Evolutionary conservation across 2,888 invertebrate genomes (phyloP).

Genomic region (Malthinus flaveolus): DNA sequence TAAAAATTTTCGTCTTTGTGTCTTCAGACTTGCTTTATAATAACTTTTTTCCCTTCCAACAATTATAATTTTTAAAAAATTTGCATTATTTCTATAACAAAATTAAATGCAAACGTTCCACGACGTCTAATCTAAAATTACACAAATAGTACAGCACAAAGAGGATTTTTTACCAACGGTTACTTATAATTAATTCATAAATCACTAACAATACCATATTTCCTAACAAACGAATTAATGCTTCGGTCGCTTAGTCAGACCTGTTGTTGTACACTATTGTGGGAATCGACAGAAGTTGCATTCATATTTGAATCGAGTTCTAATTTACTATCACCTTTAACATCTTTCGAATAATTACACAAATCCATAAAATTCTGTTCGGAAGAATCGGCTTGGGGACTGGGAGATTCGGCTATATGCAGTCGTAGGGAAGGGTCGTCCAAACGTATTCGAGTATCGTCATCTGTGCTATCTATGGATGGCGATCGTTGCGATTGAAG

Average conservation of each 20-base stretch:
- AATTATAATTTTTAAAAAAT: too few relatives aligned
- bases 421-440: slow-evolving; percentile 53
- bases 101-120: not conserved
- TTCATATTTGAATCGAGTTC: slow-evolving; percentile 47
- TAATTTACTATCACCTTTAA: slow-evolving; percentile 34
- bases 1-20: too few relatives aligned
- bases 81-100: too few relatives aligned
- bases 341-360: slow-evolving; percentile 19
- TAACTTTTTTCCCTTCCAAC: too few relatives aligned
- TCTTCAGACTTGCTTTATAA: too few relatives aligned
- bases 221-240: slow-evolving; percentile 1
- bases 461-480: slow-evolving; percentile 50
- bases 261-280: slow-evolving; percentile 31
- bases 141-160: slow-evolving; percentile 10
- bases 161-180: not conserved
- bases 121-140: not conserved
- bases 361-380: slow-evolving; percentile 38
- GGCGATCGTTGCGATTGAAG: slow-evolving; percentile 46
- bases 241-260: slow-evolving; percentile 37
- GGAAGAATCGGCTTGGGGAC: slow-evolving; percentile 40
- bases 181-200: slow-evolving; percentile 9
- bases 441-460: slow-evolving; percentile 47
- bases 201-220: slow-evolving; percentile 5
- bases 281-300: slow-evolving; percentile 34
- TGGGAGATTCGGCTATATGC: slow-evolving; percentile 41